These are phyloP conservation scores for Pogonomyrmex californicus DNA, from an alignment of 1,140 invertebrate species.

Conservation along the genomic window DNA sequence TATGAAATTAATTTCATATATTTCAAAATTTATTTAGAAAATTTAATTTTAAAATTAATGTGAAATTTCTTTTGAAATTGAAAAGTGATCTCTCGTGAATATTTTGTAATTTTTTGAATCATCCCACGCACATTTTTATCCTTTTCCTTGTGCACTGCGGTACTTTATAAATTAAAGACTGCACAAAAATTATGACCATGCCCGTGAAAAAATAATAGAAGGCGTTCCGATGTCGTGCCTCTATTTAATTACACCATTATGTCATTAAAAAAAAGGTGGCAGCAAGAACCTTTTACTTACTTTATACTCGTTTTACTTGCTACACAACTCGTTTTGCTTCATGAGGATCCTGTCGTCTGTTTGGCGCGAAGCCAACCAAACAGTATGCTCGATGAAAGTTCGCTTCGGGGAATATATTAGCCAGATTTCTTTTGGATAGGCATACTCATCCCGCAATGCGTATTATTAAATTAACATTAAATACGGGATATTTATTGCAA, in stretches of 20 bases:
- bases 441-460: neutral
- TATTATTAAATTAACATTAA: constrained; percentile 19
- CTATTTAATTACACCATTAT: constrained; percentile 37
- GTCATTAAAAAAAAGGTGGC: neutral
- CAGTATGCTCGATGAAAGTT: constrained; percentile 72
- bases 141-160: neutral
- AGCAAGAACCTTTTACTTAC: neutral
- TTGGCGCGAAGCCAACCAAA: constrained; percentile 7
- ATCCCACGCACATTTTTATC: neutral
- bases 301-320: neutral
- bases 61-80: no score
- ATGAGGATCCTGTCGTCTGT: neutral
- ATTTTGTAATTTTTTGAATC: neutral
- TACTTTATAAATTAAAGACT: neutral
- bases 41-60: neutral
- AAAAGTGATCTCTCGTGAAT: neutral
- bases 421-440: constrained; percentile 37
- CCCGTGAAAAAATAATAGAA: neutral
- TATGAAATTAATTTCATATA: neutral
- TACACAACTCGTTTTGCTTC: neutral
- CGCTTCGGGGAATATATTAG: constrained; percentile 46
- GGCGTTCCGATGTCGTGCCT: neutral
- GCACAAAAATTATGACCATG: constrained; percentile 6
- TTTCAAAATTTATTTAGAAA: neutral
- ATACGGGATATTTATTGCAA: neutral